Conservation (phyloP, 1,140 invertebrate genomes). For the Magallana gigas region DNA sequence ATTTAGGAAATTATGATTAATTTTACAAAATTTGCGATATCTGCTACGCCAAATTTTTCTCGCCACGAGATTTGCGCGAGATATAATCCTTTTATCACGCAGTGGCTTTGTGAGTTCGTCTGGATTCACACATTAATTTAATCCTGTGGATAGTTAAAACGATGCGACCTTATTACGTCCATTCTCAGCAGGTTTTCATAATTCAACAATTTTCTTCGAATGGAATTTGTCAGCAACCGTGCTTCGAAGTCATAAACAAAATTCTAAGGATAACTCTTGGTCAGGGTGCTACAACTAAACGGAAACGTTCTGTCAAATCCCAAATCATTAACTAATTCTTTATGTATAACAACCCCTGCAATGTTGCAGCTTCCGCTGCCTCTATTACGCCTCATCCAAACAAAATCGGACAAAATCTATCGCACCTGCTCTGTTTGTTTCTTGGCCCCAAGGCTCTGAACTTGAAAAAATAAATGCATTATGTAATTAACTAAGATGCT, state of each 20-base stretch:
- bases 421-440: too few species aligned
- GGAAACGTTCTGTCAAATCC: not conserved
- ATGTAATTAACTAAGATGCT: too few species aligned
- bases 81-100: constrained; percentile 17
- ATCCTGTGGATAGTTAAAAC: constrained; percentile 2
- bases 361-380: too few species aligned
- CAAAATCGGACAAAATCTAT: too few species aligned
- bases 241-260: not conserved
- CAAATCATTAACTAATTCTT: not conserved
- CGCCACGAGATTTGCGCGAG: not conserved
- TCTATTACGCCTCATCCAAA: too few species aligned
- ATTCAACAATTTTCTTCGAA: constrained; percentile 25
- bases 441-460: too few species aligned
- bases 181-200: not conserved
- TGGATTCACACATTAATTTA: constrained; percentile 29
- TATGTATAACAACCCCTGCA: not conserved
- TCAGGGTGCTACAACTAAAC: not conserved
- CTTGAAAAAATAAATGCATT: too few species aligned
- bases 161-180: not conserved
- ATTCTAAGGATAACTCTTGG: not conserved
- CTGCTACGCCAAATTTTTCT: not conserved
- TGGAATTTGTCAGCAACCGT: constrained; percentile 23
- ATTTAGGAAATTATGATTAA: too few species aligned
- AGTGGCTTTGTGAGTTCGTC: constrained; percentile 13
- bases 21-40: not conserved